Base-by-base conservation (phyloP, 2,113 vertebrate genomes). In the Charina bottae region DNA sequence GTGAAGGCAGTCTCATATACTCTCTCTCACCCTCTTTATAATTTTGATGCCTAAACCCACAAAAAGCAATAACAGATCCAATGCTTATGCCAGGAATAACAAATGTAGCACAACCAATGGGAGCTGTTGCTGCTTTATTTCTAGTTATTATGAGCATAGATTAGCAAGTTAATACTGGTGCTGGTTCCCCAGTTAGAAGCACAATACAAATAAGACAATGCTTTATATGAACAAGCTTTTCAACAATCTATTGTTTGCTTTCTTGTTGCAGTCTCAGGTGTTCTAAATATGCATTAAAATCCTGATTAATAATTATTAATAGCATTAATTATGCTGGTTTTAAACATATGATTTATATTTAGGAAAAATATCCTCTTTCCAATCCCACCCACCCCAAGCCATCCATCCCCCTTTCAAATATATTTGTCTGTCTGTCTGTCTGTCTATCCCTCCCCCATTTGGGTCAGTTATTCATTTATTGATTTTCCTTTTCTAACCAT, bases 31-130 rank as follows among this genome's bases (percentile, higher is more conserved):
- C 42, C 49, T 64, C 42, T 83, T 91, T 60, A 49, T 83, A 72
- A 91, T 89, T 90, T 78, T n/a, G 42, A 87, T 59, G 55, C 54
- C 84, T 87, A 87, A 92, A 90, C 92, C 90, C 54, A 87, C 8
- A 26, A 86, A 89, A 92, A 92, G 54, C 53, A 86, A 78, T 87
- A 90, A 90, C 11, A 53, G 88, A 90, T 92, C 60, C 83, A 90
- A 87, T 24, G 37, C 56, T 87, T 58, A 37, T 86, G 83, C 83
- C 49, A 86, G 59, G 37, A 78, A 90, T 78, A 87, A 55, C 37
- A 59, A 85, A 59, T 64, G n/a, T 33, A 54, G n/a, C 60, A 26
- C 59, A 68, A 68, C 9, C 46, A 87, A 19, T 72, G 49, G 19
- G 28, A 21, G 9, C 83, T 62, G 83, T 46, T 85, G 83, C 49